Base-by-base conservation (phyloP, 2,888 invertebrate species). In the Parochlus steinenii region DNA sequence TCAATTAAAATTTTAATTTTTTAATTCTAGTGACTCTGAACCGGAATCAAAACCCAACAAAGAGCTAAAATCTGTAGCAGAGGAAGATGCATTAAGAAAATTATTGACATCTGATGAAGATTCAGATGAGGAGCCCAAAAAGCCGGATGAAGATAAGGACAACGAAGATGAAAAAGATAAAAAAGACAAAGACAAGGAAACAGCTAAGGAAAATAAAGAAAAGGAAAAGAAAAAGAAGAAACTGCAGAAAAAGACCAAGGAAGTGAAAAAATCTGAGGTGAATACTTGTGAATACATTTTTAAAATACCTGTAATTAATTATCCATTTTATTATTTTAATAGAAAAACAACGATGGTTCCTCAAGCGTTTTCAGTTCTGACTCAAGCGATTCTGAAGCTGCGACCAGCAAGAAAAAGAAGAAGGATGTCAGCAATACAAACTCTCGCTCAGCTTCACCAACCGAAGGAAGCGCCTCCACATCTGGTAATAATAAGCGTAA, bases 21-120 rank as follows among this genome's bases (percentile, higher is more conserved):
- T 14, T 14, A 27, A 27, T 27, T 27, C 15, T 27, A 73, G 73
- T 51, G 73, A 71, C 43, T 71, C 67, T 10, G 83, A 75, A 58
- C 77, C 69, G 48, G 83, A 74, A 54, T 69, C 62, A 35, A 83
- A 75, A 61, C 67, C 73, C 33, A 80, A 75, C 51, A 87, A 76
- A 56, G 86, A 82, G 54, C 69, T 83, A 51, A 83, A 77, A 56
- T 75, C 73, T 2, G 97, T 98, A 0, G 87, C 89, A 1, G 89
- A 92, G 49, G 90, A 92, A 52, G 80, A 77, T 46, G 90, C 82
- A 0, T 62, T 92, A 28, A 71, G 69, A 41, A 86, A 89, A 53
- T 62, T 93, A 25, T 64, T 92, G 14, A 81, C 78, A 1, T 89
- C 89, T 0, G 87, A 86, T 50, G 86, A 85, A 50, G 85, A 83